These are phyloP conservation scores for Eilema griseolum DNA, from an alignment of 2,888 invertebrate species.

Conservation along the genomic window DNA sequence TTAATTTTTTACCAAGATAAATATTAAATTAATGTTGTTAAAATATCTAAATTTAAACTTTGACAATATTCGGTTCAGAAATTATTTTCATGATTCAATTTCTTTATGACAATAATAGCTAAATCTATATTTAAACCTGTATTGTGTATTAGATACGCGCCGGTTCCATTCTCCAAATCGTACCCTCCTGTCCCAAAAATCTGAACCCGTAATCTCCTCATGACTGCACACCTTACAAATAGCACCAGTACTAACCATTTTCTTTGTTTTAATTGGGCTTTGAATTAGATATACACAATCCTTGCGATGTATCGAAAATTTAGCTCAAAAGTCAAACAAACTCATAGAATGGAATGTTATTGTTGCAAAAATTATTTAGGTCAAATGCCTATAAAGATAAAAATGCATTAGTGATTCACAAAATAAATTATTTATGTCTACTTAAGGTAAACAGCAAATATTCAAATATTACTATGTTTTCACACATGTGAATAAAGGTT, in stretches of 20 bases:
- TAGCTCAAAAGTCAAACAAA: too few relatives aligned
- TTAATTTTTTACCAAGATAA: slow-evolving; percentile 29
- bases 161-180: slow-evolving; percentile 21
- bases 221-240: slow-evolving; percentile 7
- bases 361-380: too few relatives aligned
- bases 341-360: too few relatives aligned
- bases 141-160: slow-evolving; percentile 8
- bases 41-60: slow-evolving; percentile 8
- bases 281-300: slow-evolving; percentile 24
- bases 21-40: slow-evolving; percentile 16
- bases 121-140: too few relatives aligned
- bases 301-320: slow-evolving; percentile 29
- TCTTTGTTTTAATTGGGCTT: slow-evolving; percentile 32
- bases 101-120: too few relatives aligned
- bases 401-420: too few relatives aligned
- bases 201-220: slow-evolving; percentile 14
- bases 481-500: too few relatives aligned
- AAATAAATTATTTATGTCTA: too few relatives aligned
- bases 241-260: slow-evolving; percentile 48
- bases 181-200: slow-evolving; percentile 18
- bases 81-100: not conserved
- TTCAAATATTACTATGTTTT: too few relatives aligned
- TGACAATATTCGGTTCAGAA: not conserved
- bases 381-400: too few relatives aligned
- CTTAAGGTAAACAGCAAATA: too few relatives aligned